Evolutionary conservation across 2,888 invertebrate species (phyloP).

Genomic region (Holacanthella duospinosa): DNA sequence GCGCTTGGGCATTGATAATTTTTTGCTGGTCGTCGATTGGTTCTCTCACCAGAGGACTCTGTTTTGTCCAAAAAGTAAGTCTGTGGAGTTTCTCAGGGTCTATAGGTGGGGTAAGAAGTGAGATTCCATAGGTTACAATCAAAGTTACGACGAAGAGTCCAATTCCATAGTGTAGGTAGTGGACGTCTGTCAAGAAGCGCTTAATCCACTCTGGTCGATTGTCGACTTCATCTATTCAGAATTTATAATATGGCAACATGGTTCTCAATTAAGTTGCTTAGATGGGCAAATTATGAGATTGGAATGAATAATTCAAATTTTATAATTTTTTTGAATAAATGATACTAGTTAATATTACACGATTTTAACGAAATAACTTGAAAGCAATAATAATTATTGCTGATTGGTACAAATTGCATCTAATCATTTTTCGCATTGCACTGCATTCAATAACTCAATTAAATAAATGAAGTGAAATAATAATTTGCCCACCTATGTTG

Average conservation of each 20-base stretch:
- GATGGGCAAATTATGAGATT: too few species aligned
- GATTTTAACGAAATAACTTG: too few species aligned
- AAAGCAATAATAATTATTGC: too few species aligned
- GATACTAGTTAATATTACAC: too few species aligned
- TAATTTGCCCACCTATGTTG: not conserved
- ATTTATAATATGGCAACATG: too few species aligned
- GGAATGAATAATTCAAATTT: too few species aligned
- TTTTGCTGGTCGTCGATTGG: constrained; percentile 28
- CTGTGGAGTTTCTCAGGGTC: constrained; percentile 42
- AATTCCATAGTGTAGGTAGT: constrained; percentile 47
- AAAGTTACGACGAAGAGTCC: constrained; percentile 45
- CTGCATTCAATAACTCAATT: too few species aligned
- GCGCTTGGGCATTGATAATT: not conserved
- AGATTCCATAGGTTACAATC: constrained; percentile 42
- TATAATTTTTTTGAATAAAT: too few species aligned
- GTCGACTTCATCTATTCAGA: constrained; percentile 40
- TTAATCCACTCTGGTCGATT: constrained; percentile 40
- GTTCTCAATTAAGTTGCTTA: too few species aligned
- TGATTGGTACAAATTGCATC: too few species aligned
- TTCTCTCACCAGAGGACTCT: constrained; percentile 39
- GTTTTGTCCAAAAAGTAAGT: constrained; percentile 42
- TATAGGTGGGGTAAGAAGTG: constrained; percentile 45
- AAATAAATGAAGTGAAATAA: not conserved
- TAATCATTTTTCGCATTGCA: too few species aligned
- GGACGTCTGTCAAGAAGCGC: constrained; percentile 39